A percentile compares a stretch with the other conserved stretches of the same genome.
These are phyloP conservation scores for Diplolepis rosae DNA, from an alignment of 2,888 invertebrate genomes.

Conservation along the genomic window DNA sequence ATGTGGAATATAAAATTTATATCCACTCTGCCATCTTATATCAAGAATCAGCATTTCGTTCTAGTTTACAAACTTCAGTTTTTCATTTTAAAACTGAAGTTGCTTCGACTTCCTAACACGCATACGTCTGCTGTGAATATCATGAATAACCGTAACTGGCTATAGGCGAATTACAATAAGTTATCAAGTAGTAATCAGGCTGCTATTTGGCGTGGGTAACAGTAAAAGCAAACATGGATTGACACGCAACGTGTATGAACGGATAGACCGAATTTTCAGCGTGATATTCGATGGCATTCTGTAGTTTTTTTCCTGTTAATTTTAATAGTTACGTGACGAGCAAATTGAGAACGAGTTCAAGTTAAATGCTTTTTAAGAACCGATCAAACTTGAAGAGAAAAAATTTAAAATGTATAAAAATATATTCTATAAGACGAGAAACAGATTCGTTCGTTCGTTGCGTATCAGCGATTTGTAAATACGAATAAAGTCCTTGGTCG, in stretches of 20 bases:
- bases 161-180: slow-evolving; percentile 29
- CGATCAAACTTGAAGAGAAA: slow-evolving; percentile 5
- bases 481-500: slow-evolving; percentile 15
- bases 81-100: slow-evolving; percentile 2
- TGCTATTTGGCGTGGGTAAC: slow-evolving; percentile 29
- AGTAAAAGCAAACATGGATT: slow-evolving; percentile 10
- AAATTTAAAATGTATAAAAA: slow-evolving; percentile 4
- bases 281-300: slow-evolving; percentile 23
- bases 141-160: slow-evolving; percentile 26
- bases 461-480: slow-evolving; percentile 24
- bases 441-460: slow-evolving; percentile 5
- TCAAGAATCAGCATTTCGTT: background rate
- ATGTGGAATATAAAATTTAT: background rate
- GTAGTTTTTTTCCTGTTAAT: slow-evolving; percentile 20
- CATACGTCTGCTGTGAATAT: slow-evolving; percentile 17
- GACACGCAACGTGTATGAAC: slow-evolving; percentile 5
- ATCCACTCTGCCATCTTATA: background rate
- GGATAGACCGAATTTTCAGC: slow-evolving; percentile 18
- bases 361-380: background rate
- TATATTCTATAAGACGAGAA: background rate
- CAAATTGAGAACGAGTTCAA: background rate
- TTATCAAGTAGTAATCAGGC: slow-evolving; percentile 25
- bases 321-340: background rate
- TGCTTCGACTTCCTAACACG: slow-evolving; percentile 27
- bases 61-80: background rate